Conservation (phyloP, 2,113 vertebrate species). For the Microtus oregoni region DNA sequence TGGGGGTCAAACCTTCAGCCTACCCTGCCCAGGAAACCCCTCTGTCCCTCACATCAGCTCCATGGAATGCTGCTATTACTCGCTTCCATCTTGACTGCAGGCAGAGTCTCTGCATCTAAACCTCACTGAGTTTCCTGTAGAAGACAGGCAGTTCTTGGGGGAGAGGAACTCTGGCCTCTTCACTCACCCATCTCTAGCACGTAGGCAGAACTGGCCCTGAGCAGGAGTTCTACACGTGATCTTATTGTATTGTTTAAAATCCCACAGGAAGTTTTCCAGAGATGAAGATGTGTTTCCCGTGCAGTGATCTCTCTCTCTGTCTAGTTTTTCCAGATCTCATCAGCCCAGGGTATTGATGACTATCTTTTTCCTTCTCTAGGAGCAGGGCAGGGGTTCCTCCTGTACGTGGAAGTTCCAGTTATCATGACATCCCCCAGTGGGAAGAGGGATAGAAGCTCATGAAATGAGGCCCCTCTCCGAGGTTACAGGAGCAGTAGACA, state of each 20-base stretch:
- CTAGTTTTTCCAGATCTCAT: neutral
- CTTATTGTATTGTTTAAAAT: neutral
- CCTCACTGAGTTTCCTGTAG: neutral
- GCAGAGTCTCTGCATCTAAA: neutral
- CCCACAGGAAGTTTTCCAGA: neutral
- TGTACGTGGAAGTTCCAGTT: neutral
- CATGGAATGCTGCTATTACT: too few species aligned
- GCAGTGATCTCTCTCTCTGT: neutral
- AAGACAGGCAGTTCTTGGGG: too few species aligned
- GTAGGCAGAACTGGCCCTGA: neutral
- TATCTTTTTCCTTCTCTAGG: neutral
- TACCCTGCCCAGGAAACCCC: neutral
- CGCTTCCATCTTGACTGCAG: neutral
- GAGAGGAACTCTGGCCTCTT: neutral
- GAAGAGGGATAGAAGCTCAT: neutral
- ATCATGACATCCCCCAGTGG: neutral
- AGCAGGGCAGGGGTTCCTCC: neutral
- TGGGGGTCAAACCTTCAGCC: neutral
- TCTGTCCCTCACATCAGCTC: too few species aligned
- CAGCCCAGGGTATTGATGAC: neutral
- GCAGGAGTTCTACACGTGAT: neutral
- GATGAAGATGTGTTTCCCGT: neutral
- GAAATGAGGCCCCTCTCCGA: neutral
- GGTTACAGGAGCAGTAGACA: neutral
- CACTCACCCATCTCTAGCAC: too few species aligned